Evolutionary conservation across 1,140 invertebrate genomes (phyloP), one percentile per base, ranked within the genome.

Genomic region (Leptinotarsa lineolata): DNA sequence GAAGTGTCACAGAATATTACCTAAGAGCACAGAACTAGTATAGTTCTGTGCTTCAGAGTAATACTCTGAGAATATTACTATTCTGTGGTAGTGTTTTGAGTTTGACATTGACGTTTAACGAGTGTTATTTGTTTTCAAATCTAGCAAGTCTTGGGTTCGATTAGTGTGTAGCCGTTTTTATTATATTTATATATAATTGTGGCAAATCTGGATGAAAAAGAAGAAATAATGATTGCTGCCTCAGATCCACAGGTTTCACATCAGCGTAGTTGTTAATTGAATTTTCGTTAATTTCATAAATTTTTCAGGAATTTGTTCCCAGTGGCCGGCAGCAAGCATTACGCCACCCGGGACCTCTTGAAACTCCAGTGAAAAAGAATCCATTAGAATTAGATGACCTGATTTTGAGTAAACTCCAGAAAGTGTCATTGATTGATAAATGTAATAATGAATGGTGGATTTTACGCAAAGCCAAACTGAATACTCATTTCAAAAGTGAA

Each of bases 241-340:
- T 91, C 91, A 85, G 91, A 93, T 87, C 91, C 92, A 85, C 89
- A 94, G 92, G 93, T 92, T 86, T 76, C 68, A 39, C 63, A 79
- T 58, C 46, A 30, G 63, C 18, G 44, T 46, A 39, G 54, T 73
- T 65, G 54, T 69, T 48, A 82, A 77, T 54, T 74, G 77, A 74
- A 12, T 45, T 77, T 65, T 81, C 44, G 6, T n/a, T 48, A 21
- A 68, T 58, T 16, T 39, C 11, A 39, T 39, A 39, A 11, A 18
- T 61, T 77, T 78, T 72, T n/a, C 83, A 94, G 93, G 94, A 95
- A 87, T 96, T 94, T 89, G 88, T 93, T 87, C 95, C 95, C 81
- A 93, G 93, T 88, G 95, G 95, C 81, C 90, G 94, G 84, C 90
- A 92, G 83, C 92, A 93, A 84, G 86, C 94, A 81, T 84, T 88